phyloP scores from a whole-genome alignment of 1,140 invertebrate species.

The Bombus consobrinus region DNA sequence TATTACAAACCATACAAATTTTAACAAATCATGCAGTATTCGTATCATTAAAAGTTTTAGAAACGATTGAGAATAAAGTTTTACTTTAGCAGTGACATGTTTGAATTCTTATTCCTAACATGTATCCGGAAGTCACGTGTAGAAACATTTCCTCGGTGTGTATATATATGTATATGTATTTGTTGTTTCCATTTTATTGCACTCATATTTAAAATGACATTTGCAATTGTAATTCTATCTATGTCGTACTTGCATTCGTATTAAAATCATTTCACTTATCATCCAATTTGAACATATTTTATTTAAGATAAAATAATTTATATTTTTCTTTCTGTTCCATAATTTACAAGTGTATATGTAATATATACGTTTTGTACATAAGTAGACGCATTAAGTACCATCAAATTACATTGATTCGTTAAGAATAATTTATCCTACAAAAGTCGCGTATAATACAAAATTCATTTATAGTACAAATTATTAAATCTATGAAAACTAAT shows the following conservation, averaged over 20 bases:
- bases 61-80: neutral
- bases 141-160: conserved; percentile 32
- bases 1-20: neutral
- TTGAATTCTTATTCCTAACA: conserved; percentile 44
- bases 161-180: neutral
- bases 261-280: neutral
- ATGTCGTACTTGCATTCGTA: neutral
- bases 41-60: no score
- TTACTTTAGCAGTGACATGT: neutral
- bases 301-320: neutral
- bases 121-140: conserved; percentile 60
- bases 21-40: no score
- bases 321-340: neutral
- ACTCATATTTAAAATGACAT: neutral
- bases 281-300: neutral
- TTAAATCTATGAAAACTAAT: neutral
- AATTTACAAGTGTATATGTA: neutral
- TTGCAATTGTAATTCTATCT: neutral
- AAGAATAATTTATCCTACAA: conserved; percentile 22
- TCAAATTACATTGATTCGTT: neutral
- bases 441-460: conserved; percentile 14
- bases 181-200: neutral
- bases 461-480: neutral
- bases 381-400: neutral
- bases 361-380: neutral